Conservation (phyloP, 2,888 invertebrate genomes). For the Polymixis flavicincta region DNA sequence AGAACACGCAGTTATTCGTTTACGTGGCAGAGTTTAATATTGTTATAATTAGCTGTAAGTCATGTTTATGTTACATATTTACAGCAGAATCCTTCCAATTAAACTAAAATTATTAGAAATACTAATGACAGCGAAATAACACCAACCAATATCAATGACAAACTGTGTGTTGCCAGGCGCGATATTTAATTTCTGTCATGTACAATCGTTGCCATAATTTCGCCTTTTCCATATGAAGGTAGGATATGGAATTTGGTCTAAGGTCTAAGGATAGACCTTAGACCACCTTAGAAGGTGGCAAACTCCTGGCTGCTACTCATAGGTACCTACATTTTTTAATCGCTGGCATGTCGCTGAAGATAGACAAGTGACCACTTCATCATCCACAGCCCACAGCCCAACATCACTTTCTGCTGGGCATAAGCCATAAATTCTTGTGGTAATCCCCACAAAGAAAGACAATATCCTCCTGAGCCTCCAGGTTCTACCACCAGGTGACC, state of each 20-base stretch:
- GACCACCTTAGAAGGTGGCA: too few relatives aligned
- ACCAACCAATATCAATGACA: conserved; percentile 55
- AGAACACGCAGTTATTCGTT: conserved; percentile 13
- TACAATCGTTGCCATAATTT: not conserved
- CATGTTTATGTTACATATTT: conserved; percentile 29
- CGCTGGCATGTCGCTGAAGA: too few relatives aligned
- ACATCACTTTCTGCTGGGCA: too few relatives aligned
- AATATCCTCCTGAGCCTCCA: too few relatives aligned
- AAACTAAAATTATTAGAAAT: conserved; percentile 30
- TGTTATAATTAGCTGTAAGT: conserved; percentile 9
- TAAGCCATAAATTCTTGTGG: not conserved
- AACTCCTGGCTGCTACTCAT: not conserved
- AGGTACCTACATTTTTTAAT: not conserved
- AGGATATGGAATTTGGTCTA: too few relatives aligned
- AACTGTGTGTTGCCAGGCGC: conserved; percentile 32
- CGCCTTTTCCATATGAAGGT: not conserved
- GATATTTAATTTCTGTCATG: conserved; percentile 19
- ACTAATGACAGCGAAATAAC: conserved; percentile 62
- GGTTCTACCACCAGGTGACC: not conserved
- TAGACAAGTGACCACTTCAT: not conserved
- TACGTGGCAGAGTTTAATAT: conserved; percentile 10
- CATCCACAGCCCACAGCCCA: not conserved
- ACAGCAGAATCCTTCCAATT: conserved; percentile 3
- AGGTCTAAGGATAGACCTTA: not conserved
- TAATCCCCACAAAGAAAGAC: not conserved